Base-by-base conservation (phyloP, 1,140 invertebrate species). In the Musca domestica region DNA sequence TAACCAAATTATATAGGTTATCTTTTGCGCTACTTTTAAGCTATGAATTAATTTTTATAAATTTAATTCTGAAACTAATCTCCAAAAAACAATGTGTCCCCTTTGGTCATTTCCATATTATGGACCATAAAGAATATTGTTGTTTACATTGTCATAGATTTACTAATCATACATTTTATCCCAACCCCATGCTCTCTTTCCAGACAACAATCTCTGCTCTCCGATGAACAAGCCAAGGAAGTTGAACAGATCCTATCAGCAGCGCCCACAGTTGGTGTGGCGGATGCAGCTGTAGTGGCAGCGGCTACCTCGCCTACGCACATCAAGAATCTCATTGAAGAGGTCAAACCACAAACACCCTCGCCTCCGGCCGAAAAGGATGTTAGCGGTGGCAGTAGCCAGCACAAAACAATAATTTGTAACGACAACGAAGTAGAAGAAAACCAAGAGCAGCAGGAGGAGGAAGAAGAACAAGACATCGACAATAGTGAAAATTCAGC, bases 211-310 rank as follows among this genome's bases (percentile, higher is more conserved):
- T 86, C 88, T 73, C 81, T 93, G 73, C 84, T 93, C 74, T 92
- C 91, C 51, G 92, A 94, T 78, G 92, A 94, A 83, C 92, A 94
- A 83, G 91, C 92, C 64, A 90, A 92, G 80, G 91, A 94, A 86
- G 91, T 93, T 70, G 89, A 90, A 71, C 88, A 89, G 76, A 85
- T 94, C 75, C 74, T 93, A 70, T 90, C 90, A 68, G 88, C 89
- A 68, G 73, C 74, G 70, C 74, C 75, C 46, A 73, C 70, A 51
- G 76, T 78, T 70, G 71, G 74, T 51, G 76, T 73, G 61, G 74
- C 74, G 34, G 75, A 79, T 74, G 76, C 78, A 73, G 71, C 78
- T 67, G 76, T 81, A 70, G 78, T 80, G 72, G 76, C 76, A 52
- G 74, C 74, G 69, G 74, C 78, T 69, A 80, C 74, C 72, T 77